A percentile compares a stretch with the other conserved stretches of the same genome.
These are phyloP conservation scores for Cryptus armator DNA, from an alignment of 2,888 invertebrate genomes.

Conservation along the genomic window DNA sequence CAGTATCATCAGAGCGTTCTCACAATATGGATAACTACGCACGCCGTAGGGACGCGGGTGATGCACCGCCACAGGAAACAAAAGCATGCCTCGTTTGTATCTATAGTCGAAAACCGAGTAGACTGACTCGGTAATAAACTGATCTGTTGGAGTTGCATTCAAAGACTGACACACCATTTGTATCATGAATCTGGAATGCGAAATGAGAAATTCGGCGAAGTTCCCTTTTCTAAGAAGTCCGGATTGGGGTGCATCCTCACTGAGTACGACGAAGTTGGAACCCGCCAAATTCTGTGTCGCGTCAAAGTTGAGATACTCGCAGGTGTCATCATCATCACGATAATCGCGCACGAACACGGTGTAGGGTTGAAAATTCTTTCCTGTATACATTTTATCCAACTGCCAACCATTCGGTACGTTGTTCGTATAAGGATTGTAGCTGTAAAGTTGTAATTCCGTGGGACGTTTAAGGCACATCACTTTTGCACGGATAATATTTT, in stretches of 20 bases:
- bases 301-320: background rate
- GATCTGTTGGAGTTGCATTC: too few species aligned
- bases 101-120: too few species aligned
- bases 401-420: background rate
- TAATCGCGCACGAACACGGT: background rate
- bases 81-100: too few species aligned
- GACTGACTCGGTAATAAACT: too few species aligned
- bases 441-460: background rate
- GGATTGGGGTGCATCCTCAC: background rate
- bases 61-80: background rate
- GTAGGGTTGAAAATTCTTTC: background rate
- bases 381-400: background rate
- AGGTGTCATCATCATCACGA: background rate
- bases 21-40: background rate
- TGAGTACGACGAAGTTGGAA: background rate
- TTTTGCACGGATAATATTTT: too few species aligned
- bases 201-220: background rate
- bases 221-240: background rate
- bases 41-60: background rate
- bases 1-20: background rate
- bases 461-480: too few species aligned
- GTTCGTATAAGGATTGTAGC: background rate
- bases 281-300: background rate
- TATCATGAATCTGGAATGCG: too few species aligned
- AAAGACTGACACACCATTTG: too few species aligned